These are phyloP conservation scores for Dolichotis patagonum DNA, from an alignment of 2,113 vertebrate genomes.

Conservation along the genomic window DNA sequence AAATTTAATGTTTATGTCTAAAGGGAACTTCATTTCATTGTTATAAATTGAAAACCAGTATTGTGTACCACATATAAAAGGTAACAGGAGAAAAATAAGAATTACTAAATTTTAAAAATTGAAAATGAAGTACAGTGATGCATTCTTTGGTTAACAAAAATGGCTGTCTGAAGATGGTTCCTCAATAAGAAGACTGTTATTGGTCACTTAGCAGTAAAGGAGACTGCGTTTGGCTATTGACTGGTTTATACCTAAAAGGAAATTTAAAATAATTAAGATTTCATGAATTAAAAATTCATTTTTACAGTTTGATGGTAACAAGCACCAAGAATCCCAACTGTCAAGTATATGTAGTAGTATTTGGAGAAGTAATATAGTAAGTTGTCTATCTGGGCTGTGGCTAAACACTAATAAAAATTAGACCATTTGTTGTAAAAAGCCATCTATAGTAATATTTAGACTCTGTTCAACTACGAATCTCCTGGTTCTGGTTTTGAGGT, in stretches of 20 bases:
- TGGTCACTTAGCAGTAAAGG: background rate
- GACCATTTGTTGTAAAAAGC: constrained; percentile 39
- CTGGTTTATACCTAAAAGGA: background rate
- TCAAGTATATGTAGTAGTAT: background rate
- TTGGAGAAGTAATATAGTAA: constrained; percentile 33
- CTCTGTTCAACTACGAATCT: background rate
- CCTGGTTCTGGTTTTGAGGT: constrained; percentile 45
- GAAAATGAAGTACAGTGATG: background rate
- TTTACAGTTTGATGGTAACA: constrained; percentile 53
- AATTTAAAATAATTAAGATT: constrained; percentile 1
- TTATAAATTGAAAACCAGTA: constrained; percentile 17
- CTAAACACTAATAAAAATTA: constrained; percentile 46
- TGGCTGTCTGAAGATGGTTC: constrained; percentile 1
- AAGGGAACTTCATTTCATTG: constrained; percentile 28
- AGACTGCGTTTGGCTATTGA: background rate
- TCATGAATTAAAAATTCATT: too few species aligned
- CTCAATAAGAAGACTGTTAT: background rate
- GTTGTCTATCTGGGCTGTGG: background rate
- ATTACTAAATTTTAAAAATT: background rate
- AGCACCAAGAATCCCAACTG: background rate
- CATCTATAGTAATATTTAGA: constrained; percentile 23
- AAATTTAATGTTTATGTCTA: constrained; percentile 23
- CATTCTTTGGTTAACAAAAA: constrained; percentile 19
- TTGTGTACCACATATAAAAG: constrained; percentile 5
- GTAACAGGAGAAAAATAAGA: background rate